A percentile compares a stretch with the other conserved stretches of the same genome.
Evolutionary conservation across 2,797 vertebrate genomes (phyloP).

Genomic region (Girardinus metallicus): DNA sequence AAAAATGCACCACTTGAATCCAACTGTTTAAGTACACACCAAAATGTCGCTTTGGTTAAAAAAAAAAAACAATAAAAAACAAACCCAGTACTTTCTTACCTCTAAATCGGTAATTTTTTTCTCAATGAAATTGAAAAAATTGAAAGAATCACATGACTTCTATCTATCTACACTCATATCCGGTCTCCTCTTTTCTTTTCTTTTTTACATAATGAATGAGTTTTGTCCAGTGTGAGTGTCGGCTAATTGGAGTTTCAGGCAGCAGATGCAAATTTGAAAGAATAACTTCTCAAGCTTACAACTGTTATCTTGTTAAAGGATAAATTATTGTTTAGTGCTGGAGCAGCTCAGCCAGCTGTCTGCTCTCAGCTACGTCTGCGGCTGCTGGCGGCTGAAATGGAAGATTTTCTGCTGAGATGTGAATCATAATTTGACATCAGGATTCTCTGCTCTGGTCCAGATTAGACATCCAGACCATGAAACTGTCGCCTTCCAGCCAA

Average conservation of each 20-base stretch:
- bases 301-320: slow-evolving; percentile 8
- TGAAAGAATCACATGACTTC: not conserved
- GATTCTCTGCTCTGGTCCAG: not conserved
- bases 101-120: too few species aligned
- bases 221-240: not conserved
- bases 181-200: not conserved
- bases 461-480: not conserved
- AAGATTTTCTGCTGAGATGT: not conserved
- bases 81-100: too few species aligned
- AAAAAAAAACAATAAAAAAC: too few species aligned
- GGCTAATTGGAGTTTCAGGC: not conserved
- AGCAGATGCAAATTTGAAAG: not conserved
- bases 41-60: too few species aligned
- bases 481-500: not conserved
- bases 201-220: not conserved
- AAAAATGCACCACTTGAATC: too few species aligned
- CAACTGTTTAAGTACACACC: too few species aligned
- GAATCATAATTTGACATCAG: not conserved
- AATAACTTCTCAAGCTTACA: not conserved
- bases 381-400: not conserved
- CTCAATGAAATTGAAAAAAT: too few species aligned
- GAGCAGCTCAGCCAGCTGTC: not conserved
- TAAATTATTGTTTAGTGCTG: not conserved
- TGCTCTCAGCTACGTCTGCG: not conserved
- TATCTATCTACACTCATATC: not conserved